Base-by-base conservation (phyloP, 2,797 vertebrate genomes). In the Adelosebastes latens region DNA sequence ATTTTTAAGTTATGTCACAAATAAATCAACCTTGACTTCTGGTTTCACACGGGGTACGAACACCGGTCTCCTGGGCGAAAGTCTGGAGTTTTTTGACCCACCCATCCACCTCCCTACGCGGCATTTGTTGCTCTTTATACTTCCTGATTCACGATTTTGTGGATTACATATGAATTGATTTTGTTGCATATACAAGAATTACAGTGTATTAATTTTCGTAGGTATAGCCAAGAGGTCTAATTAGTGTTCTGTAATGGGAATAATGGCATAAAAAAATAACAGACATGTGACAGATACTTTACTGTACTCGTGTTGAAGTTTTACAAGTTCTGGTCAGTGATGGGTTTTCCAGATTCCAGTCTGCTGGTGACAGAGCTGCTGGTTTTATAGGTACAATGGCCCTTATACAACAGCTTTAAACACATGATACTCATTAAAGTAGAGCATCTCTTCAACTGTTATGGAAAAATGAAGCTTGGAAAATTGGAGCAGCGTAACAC, bases 291-390 rank as follows among this genome's bases (percentile, higher is more conserved):
- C 56, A 32, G 14, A 61, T 53, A 66, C 53, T 65, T 49, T 6
- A 24, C 22, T 79, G 29, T 63, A 18, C 56, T 75, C 39, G 72
- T 27, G 25, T n/a, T 67, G n/a, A 82, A 74, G 49, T 82, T 86
- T 88, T 84, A 83, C 49, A 81, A 86, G 89, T 90, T 89, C 52
- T 58, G 79, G 62, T 74, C 82, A 59, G 60, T 80, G 82, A 92
- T 94, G 90, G 39, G 32, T 92, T 94, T 89, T 80, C 75, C 93
- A 92, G 88, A 77, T 91, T 85, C 78, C 52, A 63, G 80, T 86
- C 70, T 80, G 68, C 81, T 84, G 77, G 78, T 86, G 79, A 88
- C 80, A 72, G 75, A 77, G 34, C 71, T 70, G 73, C 77, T 75
- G 77, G 56, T 76, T 86, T 85, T 87, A 75, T 78, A 65, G 74